Base-by-base conservation (phyloP, 2,797 vertebrate species). In the Argentina silus region DNA sequence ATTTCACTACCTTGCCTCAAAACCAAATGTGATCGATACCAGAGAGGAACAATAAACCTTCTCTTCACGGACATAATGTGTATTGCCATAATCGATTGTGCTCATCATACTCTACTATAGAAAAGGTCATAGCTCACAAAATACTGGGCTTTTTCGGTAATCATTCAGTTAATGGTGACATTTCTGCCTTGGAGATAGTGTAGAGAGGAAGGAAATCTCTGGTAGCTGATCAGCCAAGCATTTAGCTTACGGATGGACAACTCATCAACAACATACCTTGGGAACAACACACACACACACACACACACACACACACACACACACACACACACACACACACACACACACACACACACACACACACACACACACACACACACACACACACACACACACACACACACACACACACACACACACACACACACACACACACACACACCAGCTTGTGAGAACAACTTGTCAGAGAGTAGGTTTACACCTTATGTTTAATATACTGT, bases 61-160 rank as follows among this genome's bases (percentile, higher is more conserved):
- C 23, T 77, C 85, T 89, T 89, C 80, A 84, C 83, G 81, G 89
- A 88, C 87, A 88, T 89, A 86, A 90, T 86, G 84, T 83, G 81
- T 76, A 77, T 65, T 17, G 86, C 80, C 78, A 81, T 82, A 86
- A 93, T 90, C 86, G 57, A 92, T 92, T 75, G 70, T 55, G 75
- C 51, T 82, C 70, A 84, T 88, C 83, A 81, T 84, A 86, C 87
- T 87, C 83, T 85, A 77, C 79, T 86, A 83, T 80, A 86, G 82
- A 78, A 87, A 87, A 91, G 88, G 88, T 91, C 90, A 89, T 85
- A 83, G 77, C 83, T 81, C 85, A 79, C 78, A 86, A 85, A 77
- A 77, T 86, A 64, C 70, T 74, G 61, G 74, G 84, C 78, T 74
- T 75, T 78, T 82, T 70, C 78, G 77, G 75, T 6, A 44, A 59